phyloP scores from a whole-genome alignment of 2,113 vertebrate genomes.

The Lampris megalopsis region DNA sequence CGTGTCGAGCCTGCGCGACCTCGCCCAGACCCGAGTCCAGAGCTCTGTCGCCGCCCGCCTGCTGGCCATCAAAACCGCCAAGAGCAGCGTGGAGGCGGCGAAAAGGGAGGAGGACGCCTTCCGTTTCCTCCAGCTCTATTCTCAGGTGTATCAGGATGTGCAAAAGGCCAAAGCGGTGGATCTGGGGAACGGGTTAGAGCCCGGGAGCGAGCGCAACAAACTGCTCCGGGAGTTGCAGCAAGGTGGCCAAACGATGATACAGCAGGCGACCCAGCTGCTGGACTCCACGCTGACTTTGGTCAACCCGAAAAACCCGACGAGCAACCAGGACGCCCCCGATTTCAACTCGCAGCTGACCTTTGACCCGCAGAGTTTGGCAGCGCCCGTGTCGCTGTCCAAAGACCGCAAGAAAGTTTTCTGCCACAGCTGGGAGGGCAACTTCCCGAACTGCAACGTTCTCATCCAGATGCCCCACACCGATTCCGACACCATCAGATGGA shows the following conservation, averaged over 20 bases:
- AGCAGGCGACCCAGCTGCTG: slow-evolving; percentile 35
- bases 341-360: slow-evolving; percentile 38
- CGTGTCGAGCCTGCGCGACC: slow-evolving; percentile 50
- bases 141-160: slow-evolving; percentile 61
- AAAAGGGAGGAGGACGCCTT: slow-evolving; percentile 63
- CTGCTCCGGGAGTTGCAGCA: slow-evolving; percentile 50
- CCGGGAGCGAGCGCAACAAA: slow-evolving; percentile 37
- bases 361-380: neutral
- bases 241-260: slow-evolving; percentile 25
- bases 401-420: slow-evolving; percentile 55
- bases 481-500: slow-evolving; percentile 42
- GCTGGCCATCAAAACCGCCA: slow-evolving; percentile 51
- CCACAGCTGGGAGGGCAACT: neutral
- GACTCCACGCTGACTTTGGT: slow-evolving; percentile 56
- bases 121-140: slow-evolving; percentile 70
- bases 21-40: slow-evolving; percentile 50
- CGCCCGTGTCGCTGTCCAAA: slow-evolving; percentile 46
- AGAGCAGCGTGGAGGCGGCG: slow-evolving; percentile 55
- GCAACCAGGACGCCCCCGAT: slow-evolving; percentile 7
- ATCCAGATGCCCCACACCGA: neutral
- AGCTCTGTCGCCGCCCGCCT: slow-evolving; percentile 67
- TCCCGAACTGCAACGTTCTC: slow-evolving; percentile 9
- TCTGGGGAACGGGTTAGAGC: slow-evolving; percentile 54
- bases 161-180: slow-evolving; percentile 65
- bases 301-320: slow-evolving; percentile 61